Base-by-base conservation (phyloP, 2,888 invertebrate genomes). In the Gymnosoma rotundatum region DNA sequence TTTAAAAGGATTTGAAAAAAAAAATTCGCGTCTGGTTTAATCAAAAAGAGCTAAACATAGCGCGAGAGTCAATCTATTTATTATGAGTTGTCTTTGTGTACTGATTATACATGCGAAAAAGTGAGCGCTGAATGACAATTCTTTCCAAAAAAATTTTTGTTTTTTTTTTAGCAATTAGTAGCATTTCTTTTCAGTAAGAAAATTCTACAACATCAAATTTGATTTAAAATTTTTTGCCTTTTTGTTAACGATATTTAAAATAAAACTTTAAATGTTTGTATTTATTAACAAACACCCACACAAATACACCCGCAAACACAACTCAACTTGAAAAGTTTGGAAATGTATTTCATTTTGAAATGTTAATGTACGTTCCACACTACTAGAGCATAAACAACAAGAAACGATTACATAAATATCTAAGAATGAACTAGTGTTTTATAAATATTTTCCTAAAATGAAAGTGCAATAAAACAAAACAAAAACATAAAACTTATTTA, bases 351-450 rank as follows among this genome's bases (percentile, higher is more conserved):
- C 48, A 70, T 64, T 78, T 64, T 50, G n/a, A 75, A 78, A 79
- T 78, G 52, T 76, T 79, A 70, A 72, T 75, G 79, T 75, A 32
- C 54, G 83, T 79, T 75, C 45, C 66, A 75, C 75, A 75, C 56
- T 79, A 79, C 12, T 66, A 45, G 79, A 83, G 79, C 79, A 75
- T 76, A 70, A 83, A 83, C 70, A 78, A 73, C 52, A 25, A 67
- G 52, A 66, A 38, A 63, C 50, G 2, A 66, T 38, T 45, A 74
- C 63, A 81, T 36, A 82, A 67, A 74, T 42, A 50, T 42, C 14
- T 21, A 38, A 50, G 45, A 21, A 56, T 36, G 20, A 58, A 6
- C 38, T 38, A n/a, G 16, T 38, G 16, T 61, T 61, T 38, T 61
- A 21, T 73, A 73, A 73, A 73, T 38, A 67, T 64, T 48, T 56